Conservation (phyloP, 1,140 invertebrate genomes). For the Drosophila equinoxialis region DNA sequence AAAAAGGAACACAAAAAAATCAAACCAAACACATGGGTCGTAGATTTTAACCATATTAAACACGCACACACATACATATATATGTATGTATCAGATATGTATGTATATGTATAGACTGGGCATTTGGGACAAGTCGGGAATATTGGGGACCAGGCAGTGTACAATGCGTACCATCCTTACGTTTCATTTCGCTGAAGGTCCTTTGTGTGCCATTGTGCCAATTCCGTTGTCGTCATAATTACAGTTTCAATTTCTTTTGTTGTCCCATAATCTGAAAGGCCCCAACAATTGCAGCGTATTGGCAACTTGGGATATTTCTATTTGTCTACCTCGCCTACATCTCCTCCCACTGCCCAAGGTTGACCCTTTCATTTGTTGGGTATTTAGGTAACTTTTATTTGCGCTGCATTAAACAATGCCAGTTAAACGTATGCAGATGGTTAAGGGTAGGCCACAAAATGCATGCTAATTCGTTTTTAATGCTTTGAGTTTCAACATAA, state of each 20-base stretch:
- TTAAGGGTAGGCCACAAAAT: conserved; percentile 20
- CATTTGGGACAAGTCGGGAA: conserved; percentile 7
- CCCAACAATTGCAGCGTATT: conserved; percentile 9
- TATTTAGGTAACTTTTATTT: conserved; percentile 37
- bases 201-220: conserved; percentile 32
- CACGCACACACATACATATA: not conserved
- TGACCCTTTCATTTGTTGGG: not conserved
- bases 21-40: not conserved
- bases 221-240: conserved; percentile 58
- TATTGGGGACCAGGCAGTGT: not conserved
- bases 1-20: not conserved
- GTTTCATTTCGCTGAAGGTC: conserved; percentile 33
- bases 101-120: not conserved
- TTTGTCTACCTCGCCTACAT: conserved; percentile 8
- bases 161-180: conserved; percentile 29
- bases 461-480: conserved; percentile 63
- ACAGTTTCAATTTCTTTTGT: conserved; percentile 64
- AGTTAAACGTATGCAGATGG: not conserved
- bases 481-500: conserved; percentile 35
- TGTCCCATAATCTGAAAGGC: conserved; percentile 20
- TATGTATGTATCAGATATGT: not conserved
- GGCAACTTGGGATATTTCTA: conserved; percentile 22
- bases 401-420: conserved; percentile 35
- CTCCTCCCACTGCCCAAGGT: not conserved
- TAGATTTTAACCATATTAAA: conserved; percentile 12